phyloP scores from a whole-genome alignment of 2,888 invertebrate species.

The Coronaproctus castanopsis region DNA sequence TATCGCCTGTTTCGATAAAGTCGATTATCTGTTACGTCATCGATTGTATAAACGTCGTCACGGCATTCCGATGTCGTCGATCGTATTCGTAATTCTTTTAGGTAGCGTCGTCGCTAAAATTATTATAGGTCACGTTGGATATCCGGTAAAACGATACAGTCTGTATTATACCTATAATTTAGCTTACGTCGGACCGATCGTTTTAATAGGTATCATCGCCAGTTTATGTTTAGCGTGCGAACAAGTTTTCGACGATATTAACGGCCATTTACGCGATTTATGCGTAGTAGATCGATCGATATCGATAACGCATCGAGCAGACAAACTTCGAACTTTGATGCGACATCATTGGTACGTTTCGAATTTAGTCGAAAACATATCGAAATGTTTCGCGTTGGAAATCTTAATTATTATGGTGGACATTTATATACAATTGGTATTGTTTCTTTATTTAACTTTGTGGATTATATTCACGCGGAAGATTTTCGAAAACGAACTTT shows the following conservation, averaged over 20 bases:
- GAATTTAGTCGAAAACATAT: slow-evolving; percentile 12
- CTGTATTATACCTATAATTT: slow-evolving; percentile 15
- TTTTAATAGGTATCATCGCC: slow-evolving; percentile 13
- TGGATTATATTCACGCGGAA: slow-evolving; percentile 13
- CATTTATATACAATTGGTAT: slow-evolving; percentile 14
- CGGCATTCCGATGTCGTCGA: background rate
- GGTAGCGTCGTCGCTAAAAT: slow-evolving; percentile 13
- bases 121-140: slow-evolving; percentile 10
- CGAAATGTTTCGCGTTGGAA: slow-evolving; percentile 13
- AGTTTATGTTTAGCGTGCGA: slow-evolving; percentile 14
- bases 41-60: slow-evolving; percentile 1
- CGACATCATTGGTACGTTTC: slow-evolving; percentile 15
- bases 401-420: slow-evolving; percentile 14
- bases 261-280: slow-evolving; percentile 13
- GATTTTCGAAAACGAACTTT: slow-evolving; percentile 7
- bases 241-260: slow-evolving; percentile 14
- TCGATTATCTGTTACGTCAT: slow-evolving; percentile 9
- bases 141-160: slow-evolving; percentile 8
- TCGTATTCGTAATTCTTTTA: slow-evolving; percentile 4
- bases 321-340: slow-evolving; percentile 10
- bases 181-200: slow-evolving; percentile 14
- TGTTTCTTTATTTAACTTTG: slow-evolving; percentile 13
- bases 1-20: slow-evolving; percentile 10
- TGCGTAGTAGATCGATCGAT: background rate
- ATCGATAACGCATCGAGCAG: slow-evolving; percentile 1